Percentiles rank a stretch among this genome's conserved stretches.
phyloP scores from a whole-genome alignment of 2,113 vertebrate genomes.

The Thamnophis sirtalis region DNA sequence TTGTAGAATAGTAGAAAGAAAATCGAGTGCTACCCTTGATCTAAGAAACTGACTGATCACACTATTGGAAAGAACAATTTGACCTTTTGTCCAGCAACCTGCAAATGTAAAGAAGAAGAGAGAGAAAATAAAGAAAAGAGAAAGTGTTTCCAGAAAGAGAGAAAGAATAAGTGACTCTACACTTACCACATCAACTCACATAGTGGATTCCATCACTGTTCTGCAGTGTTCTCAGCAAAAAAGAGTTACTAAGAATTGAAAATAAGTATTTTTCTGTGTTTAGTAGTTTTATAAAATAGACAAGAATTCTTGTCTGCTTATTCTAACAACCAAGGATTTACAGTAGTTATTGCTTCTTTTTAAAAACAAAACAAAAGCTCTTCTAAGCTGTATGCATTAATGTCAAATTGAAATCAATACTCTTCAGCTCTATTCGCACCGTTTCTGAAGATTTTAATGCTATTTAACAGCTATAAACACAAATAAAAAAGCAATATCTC shows the following conservation, averaged over 20 bases:
- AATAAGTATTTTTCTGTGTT: background rate
- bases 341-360: conserved; percentile 30
- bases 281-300: background rate
- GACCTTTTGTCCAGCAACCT: background rate
- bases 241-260: background rate
- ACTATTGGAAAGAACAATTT: background rate
- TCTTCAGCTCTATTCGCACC: conserved; percentile 39
- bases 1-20: background rate
- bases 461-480: conserved; percentile 48
- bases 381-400: conserved; percentile 29
- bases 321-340: conserved; percentile 38
- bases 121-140: background rate
- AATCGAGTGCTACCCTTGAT: background rate
- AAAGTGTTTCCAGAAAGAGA: background rate
- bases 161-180: background rate
- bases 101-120: background rate
- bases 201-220: background rate
- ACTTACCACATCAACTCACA: background rate
- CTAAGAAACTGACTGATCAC: background rate
- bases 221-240: background rate
- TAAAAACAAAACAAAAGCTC: conserved; percentile 16
- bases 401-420: conserved; percentile 53
- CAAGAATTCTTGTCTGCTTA: conserved; percentile 38
- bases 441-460: conserved; percentile 35
- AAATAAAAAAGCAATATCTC: conserved; percentile 44